These are phyloP conservation scores for Lamellibrachia columna DNA, from an alignment of 2,888 invertebrate species.

Conservation along the genomic window DNA sequence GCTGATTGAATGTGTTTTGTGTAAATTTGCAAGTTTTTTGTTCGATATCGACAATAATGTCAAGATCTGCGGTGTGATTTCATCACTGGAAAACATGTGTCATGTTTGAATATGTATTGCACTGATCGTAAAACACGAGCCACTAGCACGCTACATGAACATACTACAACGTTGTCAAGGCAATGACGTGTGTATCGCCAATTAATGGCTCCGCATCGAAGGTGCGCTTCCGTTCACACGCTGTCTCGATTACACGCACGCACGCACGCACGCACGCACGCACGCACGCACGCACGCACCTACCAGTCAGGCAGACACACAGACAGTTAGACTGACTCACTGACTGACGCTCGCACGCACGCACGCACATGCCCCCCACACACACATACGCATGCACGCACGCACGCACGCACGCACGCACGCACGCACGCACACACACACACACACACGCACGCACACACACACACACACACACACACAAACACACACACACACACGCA, in stretches of 20 bases:
- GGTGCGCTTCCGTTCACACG: background rate
- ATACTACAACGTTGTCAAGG: background rate
- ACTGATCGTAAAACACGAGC: background rate
- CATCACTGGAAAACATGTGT: background rate
- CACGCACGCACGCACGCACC: no score
- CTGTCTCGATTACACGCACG: background rate
- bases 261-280: background rate
- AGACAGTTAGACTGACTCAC: background rate
- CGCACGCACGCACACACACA: background rate
- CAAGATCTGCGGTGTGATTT: background rate
- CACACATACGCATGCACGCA: background rate
- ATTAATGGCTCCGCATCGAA: background rate
- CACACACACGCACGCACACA: background rate
- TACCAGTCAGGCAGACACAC: background rate
- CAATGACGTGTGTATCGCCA: background rate
- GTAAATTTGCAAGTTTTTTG: background rate
- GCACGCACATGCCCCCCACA: background rate
- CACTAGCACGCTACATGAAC: background rate
- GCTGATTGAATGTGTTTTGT: slow-evolving; percentile 6
- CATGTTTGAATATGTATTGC: background rate
- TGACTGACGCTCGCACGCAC: background rate
- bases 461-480: background rate
- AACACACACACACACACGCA: background rate
- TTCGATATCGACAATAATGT: background rate
- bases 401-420: background rate